A percentile compares a stretch with the other conserved stretches of the same genome.
Conservation (phyloP, 2,797 vertebrate genomes). For the Triplophysa yarkandensis region DNA sequence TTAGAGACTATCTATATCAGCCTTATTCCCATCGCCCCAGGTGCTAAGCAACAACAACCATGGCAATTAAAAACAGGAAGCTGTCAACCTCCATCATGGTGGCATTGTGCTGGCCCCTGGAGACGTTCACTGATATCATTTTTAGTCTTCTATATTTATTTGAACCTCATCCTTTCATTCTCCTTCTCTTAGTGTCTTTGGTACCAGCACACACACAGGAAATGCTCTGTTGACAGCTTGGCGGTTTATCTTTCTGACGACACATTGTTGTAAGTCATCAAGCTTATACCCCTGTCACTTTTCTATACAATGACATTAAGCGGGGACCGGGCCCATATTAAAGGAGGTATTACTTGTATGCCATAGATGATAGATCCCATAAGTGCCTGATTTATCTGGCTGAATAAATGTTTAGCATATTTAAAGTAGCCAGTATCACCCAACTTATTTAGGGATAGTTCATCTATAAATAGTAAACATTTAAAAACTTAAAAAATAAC, state of each 20-base stretch:
- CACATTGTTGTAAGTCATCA: constrained; percentile 8
- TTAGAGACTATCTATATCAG: constrained; percentile 86
- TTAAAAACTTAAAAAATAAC: too few species aligned
- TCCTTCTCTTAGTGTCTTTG: background rate
- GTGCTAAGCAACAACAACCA: constrained; percentile 72
- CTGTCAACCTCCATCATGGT: constrained; percentile 73
- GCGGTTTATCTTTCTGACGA: constrained; percentile 24
- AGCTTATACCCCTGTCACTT: too few species aligned
- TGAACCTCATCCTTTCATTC: constrained; percentile 17
- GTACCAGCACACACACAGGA: constrained; percentile 7
- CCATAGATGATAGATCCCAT: too few species aligned
- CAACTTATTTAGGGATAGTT: too few species aligned
- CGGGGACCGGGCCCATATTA: too few species aligned
- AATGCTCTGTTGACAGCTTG: constrained; percentile 42
- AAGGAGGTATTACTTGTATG: too few species aligned
- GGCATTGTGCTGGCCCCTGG: constrained; percentile 53
- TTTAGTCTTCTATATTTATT: constrained; percentile 55
- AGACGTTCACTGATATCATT: constrained; percentile 58
- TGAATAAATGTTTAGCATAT: too few species aligned
- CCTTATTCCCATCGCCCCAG: constrained; percentile 74
- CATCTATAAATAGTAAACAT: too few species aligned
- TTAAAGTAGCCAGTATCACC: too few species aligned
- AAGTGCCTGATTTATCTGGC: too few species aligned
- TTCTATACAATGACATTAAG: too few species aligned
- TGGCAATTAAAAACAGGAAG: constrained; percentile 80